These are phyloP conservation scores for Myiotriccus ornatus DNA, from an alignment of 2,797 vertebrate species.

Conservation along the genomic window DNA sequence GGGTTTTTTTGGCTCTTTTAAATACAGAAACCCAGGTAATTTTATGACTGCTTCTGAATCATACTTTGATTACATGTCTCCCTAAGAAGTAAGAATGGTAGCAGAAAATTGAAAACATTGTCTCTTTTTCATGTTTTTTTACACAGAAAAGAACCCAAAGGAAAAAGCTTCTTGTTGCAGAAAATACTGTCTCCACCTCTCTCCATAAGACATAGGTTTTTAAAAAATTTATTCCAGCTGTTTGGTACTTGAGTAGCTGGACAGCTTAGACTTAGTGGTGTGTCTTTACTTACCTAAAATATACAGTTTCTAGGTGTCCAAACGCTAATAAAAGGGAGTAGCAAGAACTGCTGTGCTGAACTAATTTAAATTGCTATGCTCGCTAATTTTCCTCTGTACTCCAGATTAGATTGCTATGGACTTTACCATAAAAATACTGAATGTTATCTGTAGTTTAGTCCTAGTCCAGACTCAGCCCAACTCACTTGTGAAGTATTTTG, in stretches of 20 bases:
- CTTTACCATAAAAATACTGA: neutral
- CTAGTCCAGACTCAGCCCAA: neutral
- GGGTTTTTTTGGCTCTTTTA: neutral
- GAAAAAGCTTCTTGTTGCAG: neutral
- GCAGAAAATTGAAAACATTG: conserved; percentile 2
- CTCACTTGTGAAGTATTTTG: neutral
- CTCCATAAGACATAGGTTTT: neutral
- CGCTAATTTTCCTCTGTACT: neutral
- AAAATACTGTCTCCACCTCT: neutral
- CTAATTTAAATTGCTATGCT: neutral
- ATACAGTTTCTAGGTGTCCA: neutral
- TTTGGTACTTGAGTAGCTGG: neutral
- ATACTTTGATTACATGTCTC: neutral
- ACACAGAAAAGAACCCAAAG: neutral
- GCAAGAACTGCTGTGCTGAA: neutral
- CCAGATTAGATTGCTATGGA: neutral
- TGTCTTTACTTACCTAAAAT: neutral
- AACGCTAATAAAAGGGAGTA: neutral
- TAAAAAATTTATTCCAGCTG: neutral
- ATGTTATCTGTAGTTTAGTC: neutral
- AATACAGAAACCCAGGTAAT: neutral
- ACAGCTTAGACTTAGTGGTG: neutral
- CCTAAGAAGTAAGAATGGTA: conserved; percentile 29
- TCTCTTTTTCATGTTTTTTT: neutral
- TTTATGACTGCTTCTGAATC: neutral